Evolutionary conservation across 2,888 invertebrate genomes (phyloP).

Genomic region (Synergus laeviventris): DNA sequence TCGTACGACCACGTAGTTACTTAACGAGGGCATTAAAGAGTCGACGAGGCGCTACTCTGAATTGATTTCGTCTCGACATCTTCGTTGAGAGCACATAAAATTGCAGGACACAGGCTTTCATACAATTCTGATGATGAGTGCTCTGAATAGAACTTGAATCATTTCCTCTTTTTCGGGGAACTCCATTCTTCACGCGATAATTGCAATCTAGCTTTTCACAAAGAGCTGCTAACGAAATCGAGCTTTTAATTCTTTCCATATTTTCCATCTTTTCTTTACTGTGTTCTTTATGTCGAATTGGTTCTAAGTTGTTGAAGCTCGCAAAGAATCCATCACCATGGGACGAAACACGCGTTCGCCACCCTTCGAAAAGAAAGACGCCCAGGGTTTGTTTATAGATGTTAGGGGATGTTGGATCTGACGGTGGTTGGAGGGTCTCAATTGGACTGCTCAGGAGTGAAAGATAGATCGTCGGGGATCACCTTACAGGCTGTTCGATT

Average conservation of each 20-base stretch:
- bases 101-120: slow-evolving; percentile 2
- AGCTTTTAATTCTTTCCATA: background rate
- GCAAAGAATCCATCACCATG: slow-evolving; percentile 35
- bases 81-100: slow-evolving; percentile 19
- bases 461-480: slow-evolving; percentile 74
- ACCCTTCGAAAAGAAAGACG: slow-evolving; percentile 32
- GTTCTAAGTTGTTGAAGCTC: slow-evolving; percentile 7
- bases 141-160: background rate
- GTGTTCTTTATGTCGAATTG: too few species aligned
- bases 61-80: slow-evolving; percentile 37
- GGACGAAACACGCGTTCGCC: slow-evolving; percentile 33
- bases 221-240: background rate
- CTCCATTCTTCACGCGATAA: background rate
- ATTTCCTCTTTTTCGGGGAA: background rate
- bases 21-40: slow-evolving; percentile 37
- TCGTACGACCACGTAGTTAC: slow-evolving; percentile 17
- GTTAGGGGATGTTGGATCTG: slow-evolving; percentile 64
- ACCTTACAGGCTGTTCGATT: slow-evolving; percentile 73
- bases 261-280: too few species aligned
- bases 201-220: background rate
- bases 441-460: slow-evolving; percentile 69
- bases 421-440: slow-evolving; percentile 63
- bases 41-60: slow-evolving; percentile 30
- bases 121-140: background rate
- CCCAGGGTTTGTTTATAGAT: slow-evolving; percentile 39